Conservation (phyloP, 2,797 vertebrate genomes). For the Caiman crocodilus region DNA sequence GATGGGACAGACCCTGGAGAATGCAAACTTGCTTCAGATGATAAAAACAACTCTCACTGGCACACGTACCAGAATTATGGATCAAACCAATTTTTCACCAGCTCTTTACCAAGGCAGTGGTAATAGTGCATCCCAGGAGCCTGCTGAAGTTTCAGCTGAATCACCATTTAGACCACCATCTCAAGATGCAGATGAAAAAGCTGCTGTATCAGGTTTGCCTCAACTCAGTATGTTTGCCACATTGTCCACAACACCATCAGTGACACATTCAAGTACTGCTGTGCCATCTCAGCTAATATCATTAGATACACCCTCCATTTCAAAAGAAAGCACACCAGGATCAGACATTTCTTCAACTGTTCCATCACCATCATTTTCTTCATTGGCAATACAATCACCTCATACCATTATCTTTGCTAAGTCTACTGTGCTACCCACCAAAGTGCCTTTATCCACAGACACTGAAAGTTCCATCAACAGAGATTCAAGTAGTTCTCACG, state of each 20-base stretch:
- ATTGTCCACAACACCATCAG: conserved; percentile 52
- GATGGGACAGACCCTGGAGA: conserved; percentile 72
- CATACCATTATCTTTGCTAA: conserved; percentile 75
- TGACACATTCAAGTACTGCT: conserved; percentile 31
- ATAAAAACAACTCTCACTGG: conserved; percentile 74
- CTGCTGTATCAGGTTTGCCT: conserved; percentile 90
- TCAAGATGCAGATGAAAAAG: conserved; percentile 75
- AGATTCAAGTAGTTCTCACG: conserved; percentile 50
- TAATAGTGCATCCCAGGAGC: conserved; percentile 83
- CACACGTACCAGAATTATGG: conserved; percentile 76
- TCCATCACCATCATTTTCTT: conserved; percentile 63
- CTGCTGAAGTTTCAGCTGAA: conserved; percentile 82
- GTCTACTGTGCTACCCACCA: conserved; percentile 54
- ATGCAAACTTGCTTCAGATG: conserved; percentile 73
- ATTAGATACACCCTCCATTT: conserved; percentile 69
- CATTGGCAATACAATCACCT: conserved; percentile 69
- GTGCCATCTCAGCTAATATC: conserved; percentile 60
- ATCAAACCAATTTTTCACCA: conserved; percentile 81
- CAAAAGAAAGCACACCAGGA: conserved; percentile 45
- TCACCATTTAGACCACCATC: conserved; percentile 77
- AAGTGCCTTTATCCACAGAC: conserved; percentile 68
- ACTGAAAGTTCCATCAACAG: conserved; percentile 53
- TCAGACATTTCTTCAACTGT: conserved; percentile 46
- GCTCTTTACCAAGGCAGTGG: conserved; percentile 83
- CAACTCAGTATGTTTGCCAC: conserved; percentile 75